Conservation (phyloP, 2,888 invertebrate genomes). For the Bombylius discolor region DNA sequence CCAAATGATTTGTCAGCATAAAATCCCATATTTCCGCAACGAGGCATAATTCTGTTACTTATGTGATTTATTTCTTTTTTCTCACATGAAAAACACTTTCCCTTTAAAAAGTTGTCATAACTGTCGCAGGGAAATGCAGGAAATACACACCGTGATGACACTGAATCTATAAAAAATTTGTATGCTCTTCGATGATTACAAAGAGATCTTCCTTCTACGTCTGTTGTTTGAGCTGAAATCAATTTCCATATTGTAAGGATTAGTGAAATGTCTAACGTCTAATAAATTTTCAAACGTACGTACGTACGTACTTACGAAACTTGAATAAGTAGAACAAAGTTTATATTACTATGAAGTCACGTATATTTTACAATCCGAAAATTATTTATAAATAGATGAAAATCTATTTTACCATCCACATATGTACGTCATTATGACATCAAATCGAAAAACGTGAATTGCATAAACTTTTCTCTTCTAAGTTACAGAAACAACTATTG, state of each 20-base stretch:
- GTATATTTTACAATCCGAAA: no score
- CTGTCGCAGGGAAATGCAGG: constrained; percentile 78
- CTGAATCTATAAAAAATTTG: constrained; percentile 88
- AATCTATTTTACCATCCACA: no score
- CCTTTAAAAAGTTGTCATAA: constrained; percentile 71
- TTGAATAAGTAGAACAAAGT: no score
- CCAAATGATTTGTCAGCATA: constrained; percentile 76
- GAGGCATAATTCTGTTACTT: constrained; percentile 21
- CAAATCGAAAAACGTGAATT: no score
- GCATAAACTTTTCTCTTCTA: no score
- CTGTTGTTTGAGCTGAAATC: constrained; percentile 46
- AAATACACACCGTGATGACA: constrained; percentile 81
- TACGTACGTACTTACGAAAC: no score
- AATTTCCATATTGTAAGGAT: not conserved
- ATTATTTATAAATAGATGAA: no score
- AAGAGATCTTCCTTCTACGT: constrained; percentile 71
- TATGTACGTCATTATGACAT: no score
- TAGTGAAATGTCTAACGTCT: no score
- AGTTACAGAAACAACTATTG: no score
- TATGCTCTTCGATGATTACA: constrained; percentile 90
- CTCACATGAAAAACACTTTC: constrained; percentile 60
- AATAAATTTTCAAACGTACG: no score
- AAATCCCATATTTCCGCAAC: constrained; percentile 89
- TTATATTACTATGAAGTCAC: no score
- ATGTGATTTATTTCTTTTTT: constrained; percentile 26